Conservation (phyloP, 2,113 vertebrate genomes). For the Phodopus roborovskii region DNA sequence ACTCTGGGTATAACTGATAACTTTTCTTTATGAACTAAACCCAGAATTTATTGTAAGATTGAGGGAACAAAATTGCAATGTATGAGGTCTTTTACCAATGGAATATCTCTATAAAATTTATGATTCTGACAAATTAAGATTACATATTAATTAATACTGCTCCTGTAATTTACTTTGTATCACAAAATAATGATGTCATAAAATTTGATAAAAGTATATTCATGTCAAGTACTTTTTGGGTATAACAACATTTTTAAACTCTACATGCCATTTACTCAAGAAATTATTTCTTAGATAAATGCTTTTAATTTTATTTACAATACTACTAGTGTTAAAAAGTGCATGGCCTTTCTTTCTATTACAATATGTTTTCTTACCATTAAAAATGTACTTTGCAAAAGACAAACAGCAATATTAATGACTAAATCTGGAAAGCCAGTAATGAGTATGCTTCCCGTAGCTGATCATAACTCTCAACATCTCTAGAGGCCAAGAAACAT, state of each 20-base stretch:
- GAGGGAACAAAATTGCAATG: background rate
- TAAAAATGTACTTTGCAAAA: background rate
- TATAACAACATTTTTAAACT: background rate
- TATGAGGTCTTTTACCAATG: background rate
- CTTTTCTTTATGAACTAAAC: background rate
- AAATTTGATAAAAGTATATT: background rate
- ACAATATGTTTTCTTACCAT: background rate
- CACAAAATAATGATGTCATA: background rate
- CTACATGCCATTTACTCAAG: background rate
- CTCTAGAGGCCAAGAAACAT: background rate
- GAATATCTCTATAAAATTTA: background rate
- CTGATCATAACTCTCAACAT: background rate
- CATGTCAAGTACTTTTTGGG: background rate
- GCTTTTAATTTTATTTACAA: background rate
- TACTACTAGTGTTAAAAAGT: background rate
- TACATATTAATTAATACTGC: background rate
- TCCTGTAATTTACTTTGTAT: background rate
- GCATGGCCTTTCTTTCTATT: background rate
- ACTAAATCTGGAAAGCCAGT: too few species aligned
- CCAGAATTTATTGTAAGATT: background rate
- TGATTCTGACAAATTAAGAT: background rate
- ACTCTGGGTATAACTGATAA: too few species aligned
- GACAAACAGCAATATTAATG: background rate
- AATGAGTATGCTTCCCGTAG: background rate
- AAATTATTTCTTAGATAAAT: too few species aligned